phyloP scores from a whole-genome alignment of 2,113 vertebrate genomes.

The Pyxicephalus adspersus region DNA sequence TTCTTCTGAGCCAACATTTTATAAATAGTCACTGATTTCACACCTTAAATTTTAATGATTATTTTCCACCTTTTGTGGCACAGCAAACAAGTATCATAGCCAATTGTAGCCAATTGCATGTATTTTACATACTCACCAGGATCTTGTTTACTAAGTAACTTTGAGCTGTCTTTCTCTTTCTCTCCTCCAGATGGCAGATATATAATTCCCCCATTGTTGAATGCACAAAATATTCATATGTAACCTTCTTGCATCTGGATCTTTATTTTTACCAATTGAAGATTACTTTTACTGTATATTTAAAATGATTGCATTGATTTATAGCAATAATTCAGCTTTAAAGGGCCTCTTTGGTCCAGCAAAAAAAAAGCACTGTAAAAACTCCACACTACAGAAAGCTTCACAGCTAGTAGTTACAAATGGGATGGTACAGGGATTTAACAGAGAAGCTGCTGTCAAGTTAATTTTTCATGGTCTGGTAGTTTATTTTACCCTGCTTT shows the following conservation, averaged over 20 bases:
- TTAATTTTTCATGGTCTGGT: conserved; percentile 16
- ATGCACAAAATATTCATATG: not conserved
- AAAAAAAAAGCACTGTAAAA: not conserved
- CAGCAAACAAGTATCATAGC: not conserved
- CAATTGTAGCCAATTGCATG: not conserved
- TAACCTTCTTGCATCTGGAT: not conserved
- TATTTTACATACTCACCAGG: not conserved
- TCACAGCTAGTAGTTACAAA: not conserved
- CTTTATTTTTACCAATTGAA: not conserved
- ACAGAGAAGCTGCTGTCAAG: conserved; percentile 2
- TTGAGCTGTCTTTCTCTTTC: not conserved
- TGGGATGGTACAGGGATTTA: conserved; percentile 8
- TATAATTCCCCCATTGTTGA: not conserved
- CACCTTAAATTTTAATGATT: too few relatives aligned
- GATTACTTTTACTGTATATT: not conserved
- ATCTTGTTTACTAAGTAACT: not conserved
- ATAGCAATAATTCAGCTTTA: not conserved
- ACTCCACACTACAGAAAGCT: not conserved
- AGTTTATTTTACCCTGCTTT: conserved; percentile 23
- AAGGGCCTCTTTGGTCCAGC: not conserved
- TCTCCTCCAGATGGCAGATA: conserved; percentile 20
- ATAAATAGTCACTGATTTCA: not conserved
- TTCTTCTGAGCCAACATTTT: not conserved
- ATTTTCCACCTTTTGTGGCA: not conserved
- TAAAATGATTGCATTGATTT: not conserved